A percentile compares a stretch with the other conserved stretches of the same genome.
These are phyloP conservation scores for Brenthis ino DNA, from an alignment of 2,888 invertebrate species.

Conservation along the genomic window DNA sequence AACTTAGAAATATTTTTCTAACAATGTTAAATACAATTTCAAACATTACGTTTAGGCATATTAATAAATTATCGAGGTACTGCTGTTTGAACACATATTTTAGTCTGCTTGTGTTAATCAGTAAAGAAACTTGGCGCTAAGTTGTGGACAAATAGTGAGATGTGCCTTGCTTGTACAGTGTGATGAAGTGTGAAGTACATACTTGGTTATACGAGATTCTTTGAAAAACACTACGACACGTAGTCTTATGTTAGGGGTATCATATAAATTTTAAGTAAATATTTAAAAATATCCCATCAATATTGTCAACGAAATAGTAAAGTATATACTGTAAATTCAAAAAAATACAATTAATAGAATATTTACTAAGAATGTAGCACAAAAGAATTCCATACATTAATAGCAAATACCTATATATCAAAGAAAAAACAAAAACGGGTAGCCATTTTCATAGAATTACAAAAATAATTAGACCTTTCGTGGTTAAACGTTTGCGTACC, in stretches of 20 bases:
- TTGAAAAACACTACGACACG: background rate
- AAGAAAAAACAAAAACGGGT: slow-evolving; percentile 21
- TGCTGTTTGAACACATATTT: slow-evolving; percentile 60
- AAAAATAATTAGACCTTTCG: slow-evolving; percentile 60
- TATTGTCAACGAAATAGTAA: too few species aligned
- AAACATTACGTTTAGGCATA: slow-evolving; percentile 55
- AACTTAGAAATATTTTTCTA: slow-evolving; percentile 31
- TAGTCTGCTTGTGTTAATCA: slow-evolving; percentile 64
- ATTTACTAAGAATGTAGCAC: background rate
- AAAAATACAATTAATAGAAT: too few species aligned
- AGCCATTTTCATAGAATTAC: slow-evolving; percentile 62
- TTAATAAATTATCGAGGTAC: slow-evolving; percentile 65
- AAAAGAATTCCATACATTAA: slow-evolving; percentile 12
- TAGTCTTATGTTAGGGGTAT: background rate
- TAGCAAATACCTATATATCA: background rate
- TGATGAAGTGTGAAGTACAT: slow-evolving; percentile 20
- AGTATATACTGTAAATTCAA: too few species aligned
- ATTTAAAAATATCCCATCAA: too few species aligned
- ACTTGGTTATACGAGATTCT: slow-evolving; percentile 14
- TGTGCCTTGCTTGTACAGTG: slow-evolving; percentile 31
- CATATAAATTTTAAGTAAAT: too few species aligned
- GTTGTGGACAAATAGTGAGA: slow-evolving; percentile 56
- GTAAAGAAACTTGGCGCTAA: slow-evolving; percentile 64
- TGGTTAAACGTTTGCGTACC: slow-evolving; percentile 59
- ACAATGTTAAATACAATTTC: slow-evolving; percentile 43